These are phyloP conservation scores for Agrochola lota DNA, from an alignment of 2,888 invertebrate genomes.

Conservation along the genomic window DNA sequence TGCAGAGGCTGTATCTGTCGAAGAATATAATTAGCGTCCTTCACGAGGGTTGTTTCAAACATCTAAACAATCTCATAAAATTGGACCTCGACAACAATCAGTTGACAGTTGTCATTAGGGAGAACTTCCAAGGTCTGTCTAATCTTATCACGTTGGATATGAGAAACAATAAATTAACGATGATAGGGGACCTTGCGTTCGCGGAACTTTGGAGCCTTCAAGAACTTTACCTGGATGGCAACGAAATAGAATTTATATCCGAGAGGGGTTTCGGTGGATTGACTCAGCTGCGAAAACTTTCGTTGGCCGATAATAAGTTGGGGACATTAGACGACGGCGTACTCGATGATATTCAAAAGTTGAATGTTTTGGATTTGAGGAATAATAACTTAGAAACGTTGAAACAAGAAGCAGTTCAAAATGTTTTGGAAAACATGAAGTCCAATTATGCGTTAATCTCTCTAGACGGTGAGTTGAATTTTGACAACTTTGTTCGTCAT, in stretches of 20 bases:
- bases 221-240: conserved; percentile 93
- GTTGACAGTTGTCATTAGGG: conserved; percentile 93
- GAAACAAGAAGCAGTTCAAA: conserved; percentile 93
- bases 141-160: conserved; percentile 94
- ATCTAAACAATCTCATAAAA: conserved; percentile 93
- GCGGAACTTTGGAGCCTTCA: conserved; percentile 94
- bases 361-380: conserved; percentile 94
- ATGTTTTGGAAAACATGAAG: conserved; percentile 93
- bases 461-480: conserved; percentile 93
- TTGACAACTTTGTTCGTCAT: conserved; percentile 71
- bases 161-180: conserved; percentile 94
- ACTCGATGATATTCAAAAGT: conserved; percentile 92
- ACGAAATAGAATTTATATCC: conserved; percentile 93
- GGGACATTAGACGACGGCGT: conserved; percentile 93
- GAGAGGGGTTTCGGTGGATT: conserved; percentile 94
- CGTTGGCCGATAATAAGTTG: conserved; percentile 94
- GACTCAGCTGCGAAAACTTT: conserved; percentile 93
- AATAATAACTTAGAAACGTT: conserved; percentile 94
- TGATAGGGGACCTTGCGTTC: conserved; percentile 95
- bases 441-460: conserved; percentile 94
- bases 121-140: conserved; percentile 94
- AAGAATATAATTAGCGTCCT: conserved; percentile 95
- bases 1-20: conserved; percentile 94
- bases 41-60: conserved; percentile 96
- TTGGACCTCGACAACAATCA: conserved; percentile 95